A percentile compares a stretch with the other conserved stretches of the same genome.
Evolutionary conservation across 2,113 vertebrate genomes (phyloP).

Genomic region (Ammodytes marinus): DNA sequence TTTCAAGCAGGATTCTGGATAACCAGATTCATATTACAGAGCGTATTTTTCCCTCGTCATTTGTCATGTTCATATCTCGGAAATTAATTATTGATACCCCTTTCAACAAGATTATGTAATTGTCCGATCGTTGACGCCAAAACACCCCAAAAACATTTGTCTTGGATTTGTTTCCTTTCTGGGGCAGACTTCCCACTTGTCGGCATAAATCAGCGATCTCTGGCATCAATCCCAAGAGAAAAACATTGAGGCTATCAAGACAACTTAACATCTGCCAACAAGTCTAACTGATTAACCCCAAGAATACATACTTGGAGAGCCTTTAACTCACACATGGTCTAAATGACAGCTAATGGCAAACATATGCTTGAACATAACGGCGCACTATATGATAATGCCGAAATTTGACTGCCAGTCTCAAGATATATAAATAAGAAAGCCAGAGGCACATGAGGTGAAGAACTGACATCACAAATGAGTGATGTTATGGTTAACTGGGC

Average conservation of each 20-base stretch:
- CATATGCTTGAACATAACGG: constrained; percentile 44
- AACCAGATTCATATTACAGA: constrained; percentile 22
- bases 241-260: constrained; percentile 46
- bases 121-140: constrained; percentile 36
- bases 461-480: constrained; percentile 14
- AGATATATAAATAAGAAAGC: constrained; percentile 16
- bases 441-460: background rate
- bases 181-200: constrained; percentile 37
- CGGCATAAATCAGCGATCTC: constrained; percentile 55
- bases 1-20: background rate
- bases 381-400: constrained; percentile 3
- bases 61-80: constrained; percentile 62
- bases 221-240: constrained; percentile 36
- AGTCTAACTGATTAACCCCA: constrained; percentile 52
- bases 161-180: constrained; percentile 49
- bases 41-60: constrained; percentile 14
- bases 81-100: constrained; percentile 38
- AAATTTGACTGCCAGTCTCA: constrained; percentile 28
- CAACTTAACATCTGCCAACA: constrained; percentile 50
- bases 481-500: constrained; percentile 29
- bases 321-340: constrained; percentile 48
- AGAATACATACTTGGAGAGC: constrained; percentile 29
- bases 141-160: constrained; percentile 58
- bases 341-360: constrained; percentile 57
- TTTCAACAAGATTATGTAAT: constrained; percentile 33